Percentiles rank a stretch among this genome's conserved stretches.
Evolutionary conservation across 2,888 invertebrate species (phyloP).

Genomic region (Eilema caniola): DNA sequence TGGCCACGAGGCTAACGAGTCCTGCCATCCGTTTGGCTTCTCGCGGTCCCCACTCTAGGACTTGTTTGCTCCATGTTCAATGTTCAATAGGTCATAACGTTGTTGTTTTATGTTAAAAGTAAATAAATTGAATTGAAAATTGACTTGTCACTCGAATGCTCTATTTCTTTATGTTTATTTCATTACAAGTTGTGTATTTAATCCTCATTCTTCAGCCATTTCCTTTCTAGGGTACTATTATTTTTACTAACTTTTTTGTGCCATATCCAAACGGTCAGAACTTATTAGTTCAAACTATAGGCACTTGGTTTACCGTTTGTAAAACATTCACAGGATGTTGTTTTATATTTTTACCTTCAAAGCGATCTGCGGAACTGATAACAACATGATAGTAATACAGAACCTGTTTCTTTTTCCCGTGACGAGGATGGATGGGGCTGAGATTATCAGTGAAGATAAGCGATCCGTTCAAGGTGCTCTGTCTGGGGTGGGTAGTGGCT

Average conservation of each 20-base stretch:
- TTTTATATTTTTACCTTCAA: constrained; percentile 12
- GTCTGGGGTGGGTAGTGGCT: constrained; percentile 37
- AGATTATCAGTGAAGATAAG: constrained; percentile 55
- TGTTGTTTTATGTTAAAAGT: no score
- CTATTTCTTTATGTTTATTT: not conserved
- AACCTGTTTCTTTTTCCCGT: constrained; percentile 27
- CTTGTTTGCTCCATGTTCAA: no score
- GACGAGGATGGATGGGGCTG: constrained; percentile 50
- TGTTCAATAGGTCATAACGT: no score
- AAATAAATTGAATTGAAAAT: no score
- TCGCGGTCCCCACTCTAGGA: no score
- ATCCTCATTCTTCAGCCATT: no score
- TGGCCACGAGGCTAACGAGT: no score
- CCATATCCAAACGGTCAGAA: no score
- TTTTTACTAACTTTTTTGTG: no score
- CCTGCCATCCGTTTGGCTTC: no score
- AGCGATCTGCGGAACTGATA: constrained; percentile 12
- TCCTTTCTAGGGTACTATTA: no score
- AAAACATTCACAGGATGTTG: not conserved
- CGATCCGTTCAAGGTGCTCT: constrained; percentile 44
- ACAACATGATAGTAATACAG: constrained; percentile 20
- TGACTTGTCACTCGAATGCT: not conserved
- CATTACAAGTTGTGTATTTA: not conserved
- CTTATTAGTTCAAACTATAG: no score
- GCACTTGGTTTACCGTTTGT: not conserved